Base-by-base conservation (phyloP, 53 echinoderm and acorn worm genomes). In the Paracentrotus lividus region DNA sequence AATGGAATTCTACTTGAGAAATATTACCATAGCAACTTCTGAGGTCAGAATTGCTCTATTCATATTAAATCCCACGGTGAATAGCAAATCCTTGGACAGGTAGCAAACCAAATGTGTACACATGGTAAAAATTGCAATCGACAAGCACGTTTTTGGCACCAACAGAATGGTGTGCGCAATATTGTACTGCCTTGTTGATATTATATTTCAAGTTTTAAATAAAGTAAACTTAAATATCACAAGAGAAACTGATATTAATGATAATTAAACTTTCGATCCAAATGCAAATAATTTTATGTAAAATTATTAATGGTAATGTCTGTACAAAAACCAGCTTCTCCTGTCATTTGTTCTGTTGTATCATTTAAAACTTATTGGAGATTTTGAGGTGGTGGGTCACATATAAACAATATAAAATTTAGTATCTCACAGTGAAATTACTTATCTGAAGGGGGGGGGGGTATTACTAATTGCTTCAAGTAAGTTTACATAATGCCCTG, bases 1-100 rank as follows among this genome's bases (percentile, higher is more conserved):
- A 67, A 67, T 2, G 67, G 14, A 29, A 32, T 67, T 29, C 67
- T 6, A 67, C 32, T 67, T 32, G 32, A 67, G 29, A 67, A 29
- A 29, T 31, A 81, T 81, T 47, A 81, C 81, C 81, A 81, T 81
- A 27, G 81, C 81, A 81, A 81, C 81, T 10, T 81, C 81, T 49
- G 81, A 81, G 44, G 81, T 81, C 81, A 81, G 44, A 47, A 81
- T 47, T 13, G n/a, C n/a, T 47, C 44, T 45, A 81, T 8, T 81
- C 12, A 47, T 81, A 45, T 81, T n/a, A 47, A 81, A 18, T 33
- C 81, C 47, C 81, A 81, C 12, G 47, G 47, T 81, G 47, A 45
- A 81, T 47, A 81, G 15, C 44, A 47, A 81, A 45, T 45, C 27
- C n/a, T 47, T 2, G 27, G 2, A 10, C 81, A 47, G 21, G 81